Evolutionary conservation across 2,797 vertebrate species (phyloP), one percentile per base, ranked within the genome.

Genomic region (Xyrichtys novacula): DNA sequence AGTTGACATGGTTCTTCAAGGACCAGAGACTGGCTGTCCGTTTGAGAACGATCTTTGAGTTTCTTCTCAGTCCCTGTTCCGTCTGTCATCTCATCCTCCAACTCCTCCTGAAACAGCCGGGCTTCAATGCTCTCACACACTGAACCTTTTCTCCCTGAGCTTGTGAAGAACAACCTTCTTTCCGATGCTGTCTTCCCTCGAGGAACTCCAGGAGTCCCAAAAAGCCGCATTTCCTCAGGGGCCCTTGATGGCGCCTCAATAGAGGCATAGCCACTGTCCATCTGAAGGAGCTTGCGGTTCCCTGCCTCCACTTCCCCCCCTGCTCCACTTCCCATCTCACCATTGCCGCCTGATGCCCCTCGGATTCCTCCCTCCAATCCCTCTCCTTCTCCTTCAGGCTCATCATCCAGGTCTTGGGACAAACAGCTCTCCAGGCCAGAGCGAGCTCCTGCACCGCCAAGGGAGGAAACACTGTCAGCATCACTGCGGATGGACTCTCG

Each of bases 211-310:
- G 92, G 76, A 52, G 81, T 83, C 16, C 93, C 94, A 11, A 94
- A 94, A 39, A 94, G 78, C 2, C 94, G 78, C 80, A 94, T 82
- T 2, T 96, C 95, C 34, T 98, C 97, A 0, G 94, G 94, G 1
- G 91, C 92, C 3, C 92, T 93, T 23, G 93, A 91, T 3, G 97
- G 97, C 0, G 95, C 97, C 86, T 99, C 97, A 3, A 99, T 99
- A 56, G 97, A 99, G 56, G 96, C 95, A 0, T 99, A 99, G 53
- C 98, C 98, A 0, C 98, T 99, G 93, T 99, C 98, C 98, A 98
- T 99, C 91, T 99, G 98, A 63, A 98, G 92, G 71, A 99, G 95
- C 80, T 98, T 97, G 3, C 98, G 94, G 0, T 94, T 94, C 29
- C 94, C 94, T 0, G 92, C 77, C 34, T 96, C 96, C 1, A 89